A percentile compares a stretch with the other conserved stretches of the same genome.
phyloP scores from a whole-genome alignment of 1,140 invertebrate genomes.

The Gryllus bimaculatus region DNA sequence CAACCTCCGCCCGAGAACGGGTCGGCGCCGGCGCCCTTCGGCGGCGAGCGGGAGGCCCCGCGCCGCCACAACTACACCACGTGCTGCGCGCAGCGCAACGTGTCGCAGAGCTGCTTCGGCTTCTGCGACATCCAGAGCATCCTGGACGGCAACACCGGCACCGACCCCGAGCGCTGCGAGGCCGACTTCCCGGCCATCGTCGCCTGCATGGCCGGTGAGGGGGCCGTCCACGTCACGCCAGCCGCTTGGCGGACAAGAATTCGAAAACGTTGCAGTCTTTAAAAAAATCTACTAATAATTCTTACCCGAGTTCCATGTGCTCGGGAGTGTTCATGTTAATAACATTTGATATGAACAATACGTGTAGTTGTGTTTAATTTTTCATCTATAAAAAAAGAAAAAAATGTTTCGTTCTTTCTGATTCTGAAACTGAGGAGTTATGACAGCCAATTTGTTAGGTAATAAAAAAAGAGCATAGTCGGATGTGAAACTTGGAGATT shows the following conservation, averaged over 20 bases:
- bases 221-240: background rate
- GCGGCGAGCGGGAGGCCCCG: constrained; percentile 30
- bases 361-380: too few species aligned
- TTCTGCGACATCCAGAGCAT: constrained; percentile 77
- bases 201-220: constrained; percentile 44
- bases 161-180: constrained; percentile 68
- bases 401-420: too few species aligned
- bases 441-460: too few species aligned
- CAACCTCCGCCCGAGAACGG: constrained; percentile 42
- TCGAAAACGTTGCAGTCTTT: too few species aligned
- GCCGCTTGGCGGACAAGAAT: background rate
- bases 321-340: too few species aligned
- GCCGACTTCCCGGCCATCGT: constrained; percentile 66
- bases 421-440: too few species aligned
- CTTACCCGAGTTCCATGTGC: too few species aligned
- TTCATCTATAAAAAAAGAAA: too few species aligned
- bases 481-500: too few species aligned
- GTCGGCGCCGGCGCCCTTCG: constrained; percentile 32
- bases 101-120: constrained; percentile 56
- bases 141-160: constrained; percentile 62
- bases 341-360: too few species aligned
- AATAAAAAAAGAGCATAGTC: too few species aligned
- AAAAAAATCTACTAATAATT: too few species aligned
- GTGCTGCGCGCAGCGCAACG: constrained; percentile 59
- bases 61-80: constrained; percentile 61